Base-by-base conservation (phyloP, 2,797 vertebrate species). In the Mormyrus proboscirostris region DNA sequence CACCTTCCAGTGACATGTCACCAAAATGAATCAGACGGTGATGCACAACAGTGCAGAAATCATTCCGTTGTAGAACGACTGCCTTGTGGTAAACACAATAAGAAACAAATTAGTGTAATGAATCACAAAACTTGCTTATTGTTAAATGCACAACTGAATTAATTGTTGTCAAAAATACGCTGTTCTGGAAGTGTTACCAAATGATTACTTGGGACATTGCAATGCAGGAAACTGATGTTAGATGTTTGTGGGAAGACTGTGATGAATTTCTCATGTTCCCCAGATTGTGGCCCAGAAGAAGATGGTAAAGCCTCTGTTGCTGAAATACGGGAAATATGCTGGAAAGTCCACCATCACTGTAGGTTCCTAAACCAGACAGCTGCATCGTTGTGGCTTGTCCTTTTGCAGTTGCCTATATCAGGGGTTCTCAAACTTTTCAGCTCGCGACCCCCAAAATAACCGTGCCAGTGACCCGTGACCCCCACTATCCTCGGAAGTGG, bases 221-320 rank as follows among this genome's bases (percentile, higher is more conserved):
- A 12, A 51, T 49, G n/a, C 47, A 84, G 19, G 47, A n/a, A 49
- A 25, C 82, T 51, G 49, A 83, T 49, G 44, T 51, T 1, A 2
- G 82, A 29, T 84, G n/a, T 65, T 65, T 62, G 38, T 41, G 25
- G 29, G 25, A 47, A 10, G 7, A 22, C 53, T 62, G 12, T 62
- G 33, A 86, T 86, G 55, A 25, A 3, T 90, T 62, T 92, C 47
- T 91, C 94, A 6, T 91, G 89, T 14, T 92, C 86, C 91, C 90
- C 95, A 99, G 98, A 98, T 99, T 0, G 98, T 99, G 93, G 98
- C 98, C 0, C 98, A 99, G 93, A 99, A 99, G 95, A 97, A 96
- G 90, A 96, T 98, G 96, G 95, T 96, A 19, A 98, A 97, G 89
- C 96, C 97, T 0, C 94, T 99, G 92, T 93, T 98, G 92, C 95